Percentiles rank a stretch among this genome's conserved stretches.
Evolutionary conservation across 2,797 vertebrate genomes (phyloP).

Genomic region (Euphonia xanthogaster): DNA sequence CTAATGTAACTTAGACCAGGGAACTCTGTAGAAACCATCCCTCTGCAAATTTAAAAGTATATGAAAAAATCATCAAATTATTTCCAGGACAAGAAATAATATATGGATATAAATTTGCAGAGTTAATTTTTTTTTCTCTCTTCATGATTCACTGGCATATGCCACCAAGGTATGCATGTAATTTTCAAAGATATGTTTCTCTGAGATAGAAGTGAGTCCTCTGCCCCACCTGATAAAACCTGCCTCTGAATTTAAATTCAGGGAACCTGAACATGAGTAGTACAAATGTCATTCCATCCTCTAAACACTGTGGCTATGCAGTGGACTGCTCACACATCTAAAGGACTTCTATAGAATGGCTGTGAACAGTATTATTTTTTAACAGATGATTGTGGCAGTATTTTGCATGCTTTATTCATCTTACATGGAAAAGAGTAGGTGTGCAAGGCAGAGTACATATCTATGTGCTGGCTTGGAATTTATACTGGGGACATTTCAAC

Average conservation of each 20-base stretch:
- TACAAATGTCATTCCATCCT: not conserved
- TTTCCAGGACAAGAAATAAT: not conserved
- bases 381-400: not conserved
- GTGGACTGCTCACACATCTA: not conserved
- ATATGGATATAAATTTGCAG: not conserved
- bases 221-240: not conserved
- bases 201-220: not conserved
- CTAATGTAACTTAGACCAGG: not conserved
- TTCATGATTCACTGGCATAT: not conserved
- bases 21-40: not conserved
- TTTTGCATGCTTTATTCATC: not conserved
- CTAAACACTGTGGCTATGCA: not conserved
- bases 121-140: not conserved
- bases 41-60: not conserved
- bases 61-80: not conserved
- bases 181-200: not conserved
- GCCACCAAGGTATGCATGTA: not conserved
- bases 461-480: not conserved
- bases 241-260: not conserved
- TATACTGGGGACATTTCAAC: not conserved
- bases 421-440: not conserved
- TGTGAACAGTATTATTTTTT: not conserved
- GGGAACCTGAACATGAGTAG: not conserved
- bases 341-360: not conserved
- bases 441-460: not conserved